These are phyloP conservation scores for Aptenodytes patagonicus DNA, from an alignment of 2,113 vertebrate species.

Conservation along the genomic window DNA sequence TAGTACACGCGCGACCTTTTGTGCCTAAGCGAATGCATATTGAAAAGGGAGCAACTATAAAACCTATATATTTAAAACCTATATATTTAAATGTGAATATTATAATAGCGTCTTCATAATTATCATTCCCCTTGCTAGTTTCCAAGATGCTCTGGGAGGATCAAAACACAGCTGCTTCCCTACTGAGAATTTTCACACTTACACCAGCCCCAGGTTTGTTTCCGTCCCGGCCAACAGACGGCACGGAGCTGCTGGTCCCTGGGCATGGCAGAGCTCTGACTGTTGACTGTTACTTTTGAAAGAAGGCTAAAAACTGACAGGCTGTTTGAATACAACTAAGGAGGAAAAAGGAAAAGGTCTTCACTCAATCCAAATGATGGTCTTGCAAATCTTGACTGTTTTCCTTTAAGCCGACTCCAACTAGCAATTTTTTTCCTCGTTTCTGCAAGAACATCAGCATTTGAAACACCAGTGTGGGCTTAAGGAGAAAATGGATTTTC, in stretches of 20 bases:
- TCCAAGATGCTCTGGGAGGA: slow-evolving; percentile 60
- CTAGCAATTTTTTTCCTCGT: background rate
- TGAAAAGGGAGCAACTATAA: slow-evolving; percentile 14
- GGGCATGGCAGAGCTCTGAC: slow-evolving; percentile 55
- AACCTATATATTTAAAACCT: slow-evolving; percentile 59
- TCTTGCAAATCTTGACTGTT: slow-evolving; percentile 42
- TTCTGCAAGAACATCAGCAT: slow-evolving; percentile 53
- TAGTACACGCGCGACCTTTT: background rate
- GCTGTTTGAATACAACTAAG: slow-evolving; percentile 62
- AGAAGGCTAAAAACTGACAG: slow-evolving; percentile 67
- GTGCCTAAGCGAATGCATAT: slow-evolving; percentile 15
- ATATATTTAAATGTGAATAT: slow-evolving; percentile 63
- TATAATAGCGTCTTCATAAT: slow-evolving; percentile 41
- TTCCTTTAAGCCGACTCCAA: slow-evolving; percentile 34
- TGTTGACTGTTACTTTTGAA: slow-evolving; percentile 53
- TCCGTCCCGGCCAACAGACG: slow-evolving; percentile 56
- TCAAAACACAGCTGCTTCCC: slow-evolving; percentile 68
- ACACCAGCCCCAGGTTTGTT: slow-evolving; percentile 62
- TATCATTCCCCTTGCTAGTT: slow-evolving; percentile 57
- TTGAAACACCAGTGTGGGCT: slow-evolving; percentile 52
- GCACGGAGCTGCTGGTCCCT: slow-evolving; percentile 50
- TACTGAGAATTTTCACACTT: slow-evolving; percentile 65
- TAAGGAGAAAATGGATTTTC: slow-evolving; percentile 61
- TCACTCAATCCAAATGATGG: slow-evolving; percentile 20
- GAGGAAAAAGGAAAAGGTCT: slow-evolving; percentile 35